phyloP scores from a whole-genome alignment of 2,888 invertebrate genomes.

The Neuroscelio doddi region DNA sequence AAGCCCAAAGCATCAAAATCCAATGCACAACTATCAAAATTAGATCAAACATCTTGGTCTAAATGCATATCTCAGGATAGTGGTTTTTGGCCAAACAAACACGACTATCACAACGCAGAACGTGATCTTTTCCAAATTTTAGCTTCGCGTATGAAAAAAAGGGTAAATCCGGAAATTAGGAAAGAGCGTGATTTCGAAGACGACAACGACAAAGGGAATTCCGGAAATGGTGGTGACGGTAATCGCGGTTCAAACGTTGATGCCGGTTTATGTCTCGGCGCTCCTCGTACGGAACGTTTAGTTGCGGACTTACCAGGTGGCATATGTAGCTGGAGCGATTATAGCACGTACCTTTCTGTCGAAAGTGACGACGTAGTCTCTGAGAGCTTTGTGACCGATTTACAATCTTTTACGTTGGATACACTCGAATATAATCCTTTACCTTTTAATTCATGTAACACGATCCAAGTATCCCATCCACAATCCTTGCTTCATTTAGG shows the following conservation, averaged over 20 bases:
- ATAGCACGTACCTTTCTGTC: conserved; percentile 83
- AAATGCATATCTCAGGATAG: conserved; percentile 71
- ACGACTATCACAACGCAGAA: conserved; percentile 80
- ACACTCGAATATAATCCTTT: conserved; percentile 19
- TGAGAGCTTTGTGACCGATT: conserved; percentile 29
- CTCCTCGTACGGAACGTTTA: conserved; percentile 77
- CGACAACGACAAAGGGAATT: conserved; percentile 72
- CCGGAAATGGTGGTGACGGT: conserved; percentile 76
- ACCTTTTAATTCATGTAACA: conserved; percentile 10
- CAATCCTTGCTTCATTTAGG: conserved; percentile 63
- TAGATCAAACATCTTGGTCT: conserved; percentile 33
- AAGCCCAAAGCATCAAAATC: conserved; percentile 47
- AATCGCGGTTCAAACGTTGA: conserved; percentile 60
- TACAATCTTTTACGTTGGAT: conserved; percentile 15
- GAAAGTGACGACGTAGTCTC: conserved; percentile 66
- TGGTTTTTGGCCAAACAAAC: conserved; percentile 78
- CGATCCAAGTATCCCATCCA: conserved; percentile 39
- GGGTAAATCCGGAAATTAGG: conserved; percentile 44
- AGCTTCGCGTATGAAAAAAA: conserved; percentile 72
- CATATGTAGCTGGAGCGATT: conserved; percentile 86
- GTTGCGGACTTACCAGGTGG: conserved; percentile 85
- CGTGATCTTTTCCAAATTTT: conserved; percentile 75
- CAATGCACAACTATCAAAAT: conserved; percentile 26
- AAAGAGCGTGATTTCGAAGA: conserved; percentile 70
- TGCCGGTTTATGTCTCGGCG: conserved; percentile 40